Percentiles rank a stretch among this genome's conserved stretches.
phyloP scores from a whole-genome alignment of 2,888 invertebrate genomes.

The Loripinus fragilis region DNA sequence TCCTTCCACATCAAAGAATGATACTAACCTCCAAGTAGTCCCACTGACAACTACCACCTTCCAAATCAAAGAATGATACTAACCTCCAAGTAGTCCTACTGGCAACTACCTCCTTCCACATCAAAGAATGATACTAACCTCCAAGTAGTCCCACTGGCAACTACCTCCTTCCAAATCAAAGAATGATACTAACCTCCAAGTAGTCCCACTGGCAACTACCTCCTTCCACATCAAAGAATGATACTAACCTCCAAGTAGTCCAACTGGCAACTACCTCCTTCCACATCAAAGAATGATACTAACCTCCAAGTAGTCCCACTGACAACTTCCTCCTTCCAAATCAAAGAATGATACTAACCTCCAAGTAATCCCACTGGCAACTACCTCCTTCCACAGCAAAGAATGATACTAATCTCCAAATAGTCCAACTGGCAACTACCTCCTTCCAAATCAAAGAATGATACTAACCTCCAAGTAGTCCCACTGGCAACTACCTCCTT shows the following conservation, averaged over 20 bases:
- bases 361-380: too few relatives aligned
- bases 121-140: too few relatives aligned
- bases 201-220: conserved; percentile 94
- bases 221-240: conserved; percentile 86
- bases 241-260: too few relatives aligned
- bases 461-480: conserved; percentile 92
- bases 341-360: too few relatives aligned
- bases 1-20: conserved; percentile 86
- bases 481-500: conserved; percentile 89
- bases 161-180: conserved; percentile 87
- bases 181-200: conserved; percentile 87
- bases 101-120: too few relatives aligned
- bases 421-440: conserved; percentile 94
- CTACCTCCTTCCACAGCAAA: too few relatives aligned
- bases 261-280: too few relatives aligned
- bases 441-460: conserved; percentile 85
- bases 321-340: too few relatives aligned
- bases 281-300: too few relatives aligned
- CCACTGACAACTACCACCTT: too few relatives aligned
- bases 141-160: conserved; percentile 93
- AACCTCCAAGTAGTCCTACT: too few relatives aligned
- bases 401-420: conserved; percentile 84
- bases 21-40: conserved; percentile 77
- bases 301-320: conserved; percentile 72
- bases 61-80: too few relatives aligned